These are phyloP conservation scores for Cryptocephalus moraei DNA, from an alignment of 2,888 invertebrate genomes.

Conservation along the genomic window DNA sequence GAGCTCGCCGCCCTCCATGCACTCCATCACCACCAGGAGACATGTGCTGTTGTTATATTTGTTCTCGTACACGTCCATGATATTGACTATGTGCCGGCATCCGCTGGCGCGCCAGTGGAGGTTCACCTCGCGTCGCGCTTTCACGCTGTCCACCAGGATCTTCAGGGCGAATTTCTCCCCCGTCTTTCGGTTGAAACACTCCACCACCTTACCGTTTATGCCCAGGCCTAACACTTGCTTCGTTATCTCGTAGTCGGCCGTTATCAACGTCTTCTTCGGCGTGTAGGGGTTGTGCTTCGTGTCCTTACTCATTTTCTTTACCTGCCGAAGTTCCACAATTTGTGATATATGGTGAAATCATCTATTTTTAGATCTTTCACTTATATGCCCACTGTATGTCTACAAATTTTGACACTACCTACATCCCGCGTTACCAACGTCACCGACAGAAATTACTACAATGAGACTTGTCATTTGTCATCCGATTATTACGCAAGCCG, in stretches of 20 bases:
- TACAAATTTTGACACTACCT: too few species aligned
- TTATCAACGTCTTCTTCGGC: constrained; percentile 73
- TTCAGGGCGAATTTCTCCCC: constrained; percentile 84
- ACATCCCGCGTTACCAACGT: too few species aligned
- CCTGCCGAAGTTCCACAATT: background rate
- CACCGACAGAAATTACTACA: too few species aligned
- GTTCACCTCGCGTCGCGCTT: constrained; percentile 91
- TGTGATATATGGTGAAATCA: background rate
- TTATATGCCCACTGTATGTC: background rate
- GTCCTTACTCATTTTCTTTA: constrained; percentile 16
- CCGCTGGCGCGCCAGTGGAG: constrained; percentile 89
- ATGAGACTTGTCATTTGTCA: too few species aligned
- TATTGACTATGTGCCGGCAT: constrained; percentile 87
- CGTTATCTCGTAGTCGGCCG: constrained; percentile 86
- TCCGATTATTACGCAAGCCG: too few species aligned
- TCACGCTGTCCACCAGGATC: constrained; percentile 84
- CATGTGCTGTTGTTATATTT: constrained; percentile 86
- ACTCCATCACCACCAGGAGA: constrained; percentile 98
- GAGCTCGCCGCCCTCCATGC: constrained; percentile 97
- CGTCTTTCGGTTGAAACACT: constrained; percentile 72
- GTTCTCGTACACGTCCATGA: constrained; percentile 93
- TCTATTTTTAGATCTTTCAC: background rate
- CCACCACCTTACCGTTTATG: constrained; percentile 97
- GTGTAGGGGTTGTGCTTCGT: constrained; percentile 29
- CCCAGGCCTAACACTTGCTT: constrained; percentile 91